phyloP scores from a whole-genome alignment of 2,888 invertebrate genomes.

The Leptogaster cylindrica region DNA sequence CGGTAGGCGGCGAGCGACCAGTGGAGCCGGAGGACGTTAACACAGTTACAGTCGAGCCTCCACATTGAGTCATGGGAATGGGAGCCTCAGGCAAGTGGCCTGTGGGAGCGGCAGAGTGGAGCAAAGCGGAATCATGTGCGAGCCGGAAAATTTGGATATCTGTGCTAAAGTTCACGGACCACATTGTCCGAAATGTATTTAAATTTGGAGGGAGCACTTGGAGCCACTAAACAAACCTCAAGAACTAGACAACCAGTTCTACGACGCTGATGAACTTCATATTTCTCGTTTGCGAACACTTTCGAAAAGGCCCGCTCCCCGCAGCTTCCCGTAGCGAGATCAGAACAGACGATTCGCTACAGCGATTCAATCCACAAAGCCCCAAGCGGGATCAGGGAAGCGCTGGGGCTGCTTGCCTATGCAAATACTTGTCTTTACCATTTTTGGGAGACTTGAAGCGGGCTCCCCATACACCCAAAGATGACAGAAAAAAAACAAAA shows the following conservation, averaged over 20 bases:
- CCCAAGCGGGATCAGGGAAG: background rate
- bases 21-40: background rate
- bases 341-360: too few species aligned
- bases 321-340: background rate
- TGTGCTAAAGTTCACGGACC: too few species aligned
- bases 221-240: background rate
- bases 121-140: too few species aligned
- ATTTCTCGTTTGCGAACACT: background rate
- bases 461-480: constrained; percentile 3
- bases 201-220: constrained; percentile 7
- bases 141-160: too few species aligned
- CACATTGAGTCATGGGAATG: too few species aligned
- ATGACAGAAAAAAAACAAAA: background rate
- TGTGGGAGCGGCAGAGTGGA: too few species aligned
- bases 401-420: constrained; percentile 2
- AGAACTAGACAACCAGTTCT: constrained; percentile 25
- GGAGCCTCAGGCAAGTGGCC: too few species aligned
- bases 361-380: background rate
- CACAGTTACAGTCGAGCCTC: background rate
- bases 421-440: constrained; percentile 35
- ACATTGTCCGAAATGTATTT: too few species aligned
- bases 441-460: constrained; percentile 21
- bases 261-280: background rate
- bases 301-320: too few species aligned
- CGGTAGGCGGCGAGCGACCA: background rate